Evolutionary conservation across 2,113 vertebrate genomes (phyloP).

Genomic region (Phainopepla nitens): DNA sequence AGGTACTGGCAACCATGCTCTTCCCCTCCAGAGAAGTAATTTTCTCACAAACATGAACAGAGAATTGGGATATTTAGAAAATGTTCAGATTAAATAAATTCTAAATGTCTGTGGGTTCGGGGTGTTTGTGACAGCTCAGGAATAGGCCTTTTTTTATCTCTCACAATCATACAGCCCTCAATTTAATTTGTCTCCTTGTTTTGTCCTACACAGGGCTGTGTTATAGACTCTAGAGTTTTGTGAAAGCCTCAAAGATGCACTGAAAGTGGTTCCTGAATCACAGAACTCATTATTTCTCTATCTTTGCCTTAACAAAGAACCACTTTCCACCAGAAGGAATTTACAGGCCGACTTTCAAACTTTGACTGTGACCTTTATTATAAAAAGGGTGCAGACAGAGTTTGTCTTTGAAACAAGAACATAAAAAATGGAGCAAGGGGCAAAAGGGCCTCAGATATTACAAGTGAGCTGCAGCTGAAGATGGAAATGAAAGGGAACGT

Average conservation of each 20-base stretch:
- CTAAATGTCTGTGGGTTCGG: neutral
- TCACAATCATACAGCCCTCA: neutral
- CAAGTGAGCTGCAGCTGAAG: neutral
- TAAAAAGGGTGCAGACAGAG: neutral
- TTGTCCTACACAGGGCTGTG: neutral
- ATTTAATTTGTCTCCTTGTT: neutral
- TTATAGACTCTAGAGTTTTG: neutral
- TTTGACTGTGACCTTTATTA: neutral
- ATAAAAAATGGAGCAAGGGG: neutral
- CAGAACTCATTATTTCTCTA: neutral
- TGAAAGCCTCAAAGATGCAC: neutral
- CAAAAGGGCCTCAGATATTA: neutral
- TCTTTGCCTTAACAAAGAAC: neutral
- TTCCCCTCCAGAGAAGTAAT: neutral
- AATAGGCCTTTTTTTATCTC: neutral
- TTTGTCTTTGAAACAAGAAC: neutral
- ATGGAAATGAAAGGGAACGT: neutral
- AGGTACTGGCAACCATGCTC: neutral
- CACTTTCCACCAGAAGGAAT: neutral
- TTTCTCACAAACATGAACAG: neutral
- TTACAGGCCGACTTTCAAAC: neutral
- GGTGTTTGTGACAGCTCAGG: neutral
- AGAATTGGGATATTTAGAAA: neutral
- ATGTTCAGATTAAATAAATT: neutral
- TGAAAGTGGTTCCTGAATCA: neutral